phyloP scores from a whole-genome alignment of 2,888 invertebrate genomes.

The Stegana nigrithorax region DNA sequence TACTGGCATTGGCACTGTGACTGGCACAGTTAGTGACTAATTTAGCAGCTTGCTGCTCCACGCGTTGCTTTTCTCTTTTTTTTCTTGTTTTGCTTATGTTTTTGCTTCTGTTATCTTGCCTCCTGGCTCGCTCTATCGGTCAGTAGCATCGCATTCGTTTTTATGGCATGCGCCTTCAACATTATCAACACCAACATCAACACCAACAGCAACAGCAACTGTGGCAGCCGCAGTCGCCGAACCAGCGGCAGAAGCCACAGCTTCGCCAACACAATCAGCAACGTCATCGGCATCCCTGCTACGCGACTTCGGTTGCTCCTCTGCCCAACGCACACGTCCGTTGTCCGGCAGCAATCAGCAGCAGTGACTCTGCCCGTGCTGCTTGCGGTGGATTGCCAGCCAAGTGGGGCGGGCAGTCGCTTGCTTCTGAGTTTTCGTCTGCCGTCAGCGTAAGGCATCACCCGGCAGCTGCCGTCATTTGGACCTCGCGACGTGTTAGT shows the following conservation, averaged over 20 bases:
- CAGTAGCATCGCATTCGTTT: slow-evolving; percentile 34
- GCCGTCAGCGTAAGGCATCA: no score
- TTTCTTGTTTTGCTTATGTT: background rate
- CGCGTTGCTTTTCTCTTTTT: no score
- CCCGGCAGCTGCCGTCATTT: no score
- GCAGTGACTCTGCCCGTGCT: no score
- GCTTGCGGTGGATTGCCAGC: no score
- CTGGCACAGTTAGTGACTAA: slow-evolving; percentile 40
- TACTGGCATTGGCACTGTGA: no score
- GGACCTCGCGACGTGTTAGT: no score
- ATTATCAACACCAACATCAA: slow-evolving; percentile 15
- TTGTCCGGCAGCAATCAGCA: no score
- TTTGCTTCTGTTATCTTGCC: slow-evolving; percentile 22
- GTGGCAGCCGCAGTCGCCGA: background rate
- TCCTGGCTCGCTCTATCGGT: slow-evolving; percentile 35
- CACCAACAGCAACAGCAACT: background rate
- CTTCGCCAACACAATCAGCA: background rate
- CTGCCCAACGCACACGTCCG: no score
- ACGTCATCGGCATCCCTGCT: background rate
- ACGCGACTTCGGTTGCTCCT: background rate
- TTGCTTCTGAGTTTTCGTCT: no score
- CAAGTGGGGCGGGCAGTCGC: no score
- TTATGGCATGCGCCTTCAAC: background rate
- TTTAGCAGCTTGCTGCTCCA: slow-evolving; percentile 8
- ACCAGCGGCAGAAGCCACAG: background rate